A percentile compares a stretch with the other conserved stretches of the same genome.
Conservation (phyloP, 2,113 vertebrate genomes). For the Ctenomys sociabilis region DNA sequence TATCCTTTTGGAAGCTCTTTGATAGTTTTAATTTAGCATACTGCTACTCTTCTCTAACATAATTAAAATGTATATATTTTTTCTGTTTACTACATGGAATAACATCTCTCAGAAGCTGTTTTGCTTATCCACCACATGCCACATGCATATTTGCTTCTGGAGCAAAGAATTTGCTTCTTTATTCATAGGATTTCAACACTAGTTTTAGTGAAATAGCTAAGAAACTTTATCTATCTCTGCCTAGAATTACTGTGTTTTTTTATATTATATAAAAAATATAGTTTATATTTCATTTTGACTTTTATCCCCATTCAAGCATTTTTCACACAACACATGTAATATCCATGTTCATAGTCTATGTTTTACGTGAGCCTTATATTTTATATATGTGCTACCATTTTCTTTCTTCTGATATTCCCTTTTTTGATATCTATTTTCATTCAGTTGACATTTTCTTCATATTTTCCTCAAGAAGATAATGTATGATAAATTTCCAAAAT, state of each 20-base stretch:
- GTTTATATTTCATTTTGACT: not conserved
- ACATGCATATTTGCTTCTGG: no score
- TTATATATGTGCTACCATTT: not conserved
- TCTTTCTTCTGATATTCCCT: not conserved
- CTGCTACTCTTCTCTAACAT: not conserved
- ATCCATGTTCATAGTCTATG: not conserved
- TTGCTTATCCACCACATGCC: not conserved
- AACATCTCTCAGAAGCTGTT: not conserved
- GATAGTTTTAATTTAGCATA: not conserved
- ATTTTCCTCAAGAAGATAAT: not conserved
- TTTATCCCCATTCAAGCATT: not conserved
- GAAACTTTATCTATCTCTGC: not conserved
- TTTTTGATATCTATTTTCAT: slow-evolving; percentile 7
- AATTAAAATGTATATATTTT: not conserved
- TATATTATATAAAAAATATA: not conserved
- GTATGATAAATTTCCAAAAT: not conserved
- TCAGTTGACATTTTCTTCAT: not conserved
- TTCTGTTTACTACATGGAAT: not conserved
- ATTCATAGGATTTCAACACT: not conserved
- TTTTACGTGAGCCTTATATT: not conserved
- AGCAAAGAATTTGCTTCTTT: not conserved
- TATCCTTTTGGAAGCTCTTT: not conserved
- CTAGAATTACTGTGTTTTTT: not conserved
- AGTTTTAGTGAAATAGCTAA: not conserved
- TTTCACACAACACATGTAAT: not conserved